phyloP scores from a whole-genome alignment of 2,113 vertebrate species.

The Dipodomys stephensi region DNA sequence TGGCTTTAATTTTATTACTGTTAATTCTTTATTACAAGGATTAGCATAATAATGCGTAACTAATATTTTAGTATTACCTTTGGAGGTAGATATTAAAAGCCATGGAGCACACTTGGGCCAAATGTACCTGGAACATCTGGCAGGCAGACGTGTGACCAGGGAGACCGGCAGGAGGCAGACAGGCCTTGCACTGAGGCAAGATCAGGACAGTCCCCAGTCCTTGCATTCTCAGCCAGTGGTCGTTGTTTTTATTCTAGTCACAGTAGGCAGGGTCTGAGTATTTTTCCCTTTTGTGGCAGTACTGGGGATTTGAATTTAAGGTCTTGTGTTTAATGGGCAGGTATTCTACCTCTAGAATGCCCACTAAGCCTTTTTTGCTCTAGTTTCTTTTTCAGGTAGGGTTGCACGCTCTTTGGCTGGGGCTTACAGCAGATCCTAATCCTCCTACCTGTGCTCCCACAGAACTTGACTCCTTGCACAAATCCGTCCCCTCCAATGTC shows the following conservation, averaged over 20 bases:
- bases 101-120: neutral
- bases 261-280: neutral
- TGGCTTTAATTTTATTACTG: constrained; percentile 36
- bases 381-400: too few species aligned
- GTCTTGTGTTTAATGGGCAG: too few species aligned
- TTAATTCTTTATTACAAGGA: constrained; percentile 22
- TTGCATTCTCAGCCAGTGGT: neutral
- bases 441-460: too few species aligned
- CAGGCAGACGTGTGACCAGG: neutral
- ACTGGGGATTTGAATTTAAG: too few species aligned
- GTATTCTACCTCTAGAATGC: neutral
- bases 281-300: too few species aligned
- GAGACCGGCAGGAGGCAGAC: neutral
- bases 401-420: too few species aligned
- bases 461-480: too few species aligned
- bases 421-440: too few species aligned
- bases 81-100: neutral
- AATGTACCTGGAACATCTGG: neutral
- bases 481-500: too few species aligned
- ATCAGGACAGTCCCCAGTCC: neutral
- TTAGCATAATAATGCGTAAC: neutral
- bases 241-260: neutral
- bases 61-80: too few species aligned
- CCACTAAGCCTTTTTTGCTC: too few species aligned
- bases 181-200: neutral